Base-by-base conservation (phyloP, 2,888 invertebrate genomes). In the Aphidoletes aphidimyza region DNA sequence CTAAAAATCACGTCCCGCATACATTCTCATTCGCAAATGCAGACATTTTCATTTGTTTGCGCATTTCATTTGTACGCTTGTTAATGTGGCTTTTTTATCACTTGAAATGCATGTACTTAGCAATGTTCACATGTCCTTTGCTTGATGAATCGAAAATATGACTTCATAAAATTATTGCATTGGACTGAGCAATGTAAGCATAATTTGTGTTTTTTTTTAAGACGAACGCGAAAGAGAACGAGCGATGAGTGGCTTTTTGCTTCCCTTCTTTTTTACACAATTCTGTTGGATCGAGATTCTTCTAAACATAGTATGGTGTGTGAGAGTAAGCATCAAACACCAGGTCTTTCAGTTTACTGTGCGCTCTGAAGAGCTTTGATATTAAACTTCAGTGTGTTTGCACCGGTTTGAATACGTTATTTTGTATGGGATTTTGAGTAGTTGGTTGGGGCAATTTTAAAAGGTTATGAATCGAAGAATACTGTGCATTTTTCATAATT, bases 101-200 rank as follows among this genome's bases (percentile, higher is more conserved):
- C 30, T 69, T 69, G 11, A 69, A 69, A 30, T 0, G 30, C 69
- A 30, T 69, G 69, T 69, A 69, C 69, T 69, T 69, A 34, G n/a
- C 69, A 2, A 54, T 54, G 54, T 26, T 54, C 54, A 54, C 69
- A 69, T 69, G 69, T 69, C 30, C 69, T 69, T 69, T 69, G 2
- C 69, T 69, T 30, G 69, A 69, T 30, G 30, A 69, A 69, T 69
- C 69, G 69, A 69, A 69, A 69, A 69, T 69, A 69, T 69, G 69
- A 69, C 69, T 69, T 69, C 30, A 69, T 69, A 30, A 69, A 69
- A 69, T 30, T 69, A 69, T 30, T 69, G 30, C 34, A 69, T n/a
- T 42, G 42, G 8, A 6, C 6, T 42, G 6, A 14, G 8, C 42
- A 14, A 14, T 9, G 42, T 42, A 42, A 6, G 42, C 6, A 14